A percentile compares a stretch with the other conserved stretches of the same genome.
phyloP scores from a whole-genome alignment of 2,797 vertebrate genomes.

The Lophius americanus region DNA sequence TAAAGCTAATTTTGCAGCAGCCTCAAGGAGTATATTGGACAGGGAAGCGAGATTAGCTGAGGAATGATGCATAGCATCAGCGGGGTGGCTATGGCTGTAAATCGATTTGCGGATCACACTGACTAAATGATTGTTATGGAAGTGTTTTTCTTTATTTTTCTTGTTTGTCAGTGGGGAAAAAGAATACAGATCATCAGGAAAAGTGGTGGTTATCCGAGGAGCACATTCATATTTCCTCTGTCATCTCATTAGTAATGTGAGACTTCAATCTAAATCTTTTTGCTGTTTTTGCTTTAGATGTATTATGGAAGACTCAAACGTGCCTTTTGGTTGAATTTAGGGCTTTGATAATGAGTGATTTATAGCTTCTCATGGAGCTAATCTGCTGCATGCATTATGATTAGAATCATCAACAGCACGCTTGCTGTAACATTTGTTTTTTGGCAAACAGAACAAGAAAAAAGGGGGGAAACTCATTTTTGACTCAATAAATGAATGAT shows the following conservation, averaged over 20 bases:
- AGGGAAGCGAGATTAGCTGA: constrained; percentile 76
- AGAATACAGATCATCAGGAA: constrained; percentile 48
- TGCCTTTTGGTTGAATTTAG: constrained; percentile 47
- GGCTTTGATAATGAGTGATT: constrained; percentile 49
- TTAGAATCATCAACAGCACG: constrained; percentile 27
- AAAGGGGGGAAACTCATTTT: constrained; percentile 30
- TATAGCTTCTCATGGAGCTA: constrained; percentile 22
- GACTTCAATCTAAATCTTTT: constrained; percentile 13
- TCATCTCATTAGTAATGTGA: constrained; percentile 50
- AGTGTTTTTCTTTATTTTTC: constrained; percentile 37
- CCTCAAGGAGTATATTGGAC: constrained; percentile 64
- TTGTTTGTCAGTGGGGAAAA: constrained; percentile 41
- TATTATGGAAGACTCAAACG: constrained; percentile 36
- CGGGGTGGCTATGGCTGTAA: constrained; percentile 61
- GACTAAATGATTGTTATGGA: constrained; percentile 73
- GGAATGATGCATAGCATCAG: constrained; percentile 76
- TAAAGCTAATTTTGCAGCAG: constrained; percentile 71
- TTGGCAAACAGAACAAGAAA: constrained; percentile 20
- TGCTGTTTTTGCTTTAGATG: constrained; percentile 35
- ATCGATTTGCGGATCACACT: constrained; percentile 75
- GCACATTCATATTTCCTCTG: constrained; percentile 46
- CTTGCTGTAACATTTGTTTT: constrained; percentile 13
- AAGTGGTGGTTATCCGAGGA: constrained; percentile 30
- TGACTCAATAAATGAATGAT: constrained; percentile 40
- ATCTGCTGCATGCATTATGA: constrained; percentile 45